Evolutionary conservation across 2,797 vertebrate genomes (phyloP), one percentile per base, ranked within the genome.

Genomic region (Gallinago solitaria): DNA sequence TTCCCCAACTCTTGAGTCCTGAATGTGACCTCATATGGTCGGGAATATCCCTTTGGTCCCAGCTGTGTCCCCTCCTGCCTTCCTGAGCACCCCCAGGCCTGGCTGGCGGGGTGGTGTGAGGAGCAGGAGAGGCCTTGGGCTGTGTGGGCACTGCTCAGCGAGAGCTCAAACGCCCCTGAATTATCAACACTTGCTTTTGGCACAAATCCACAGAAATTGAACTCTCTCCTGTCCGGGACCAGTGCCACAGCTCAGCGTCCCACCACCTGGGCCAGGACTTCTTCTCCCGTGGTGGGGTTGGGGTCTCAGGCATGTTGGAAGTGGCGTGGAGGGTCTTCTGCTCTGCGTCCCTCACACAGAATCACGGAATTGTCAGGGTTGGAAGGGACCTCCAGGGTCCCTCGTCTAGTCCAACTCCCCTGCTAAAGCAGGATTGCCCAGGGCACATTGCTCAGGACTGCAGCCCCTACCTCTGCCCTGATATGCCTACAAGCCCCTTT

Each of bases 261-360:
- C 11, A 24, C 24, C 39, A 7, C 1, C 0, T 1, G 27, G 11
- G 24, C n/a, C 59, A 10, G 43, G 35, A 5, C 35, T 35, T 9
- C 11, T 50, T 50, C 48, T 50, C 47, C 27, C 2, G 0, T 12
- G 50, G 51, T 16, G 41, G 15, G 24, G 47, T 17, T 0, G 1
- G 56, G 12, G 19, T 3, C 45, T 21, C 11, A 0, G 47, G 14
- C 1, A 1, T 4, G 27, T 5, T 43, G 63, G 61, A 19, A 43
- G 41, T 3, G 2, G n/a, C 1, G 0, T 1, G 27, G 24, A 12
- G 33, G 6, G 6, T 57, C 19, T n/a, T 30, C 59, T 32, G 61
- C 6, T 0, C 47, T 8, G 39, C 2, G 1, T 9, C 8, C 54
- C 12, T 16, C 27, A 16, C 56, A 9, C 0, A 2, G 45, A 45